Evolutionary conservation across 1,140 invertebrate genomes (phyloP), one percentile per base, ranked within the genome.

Genomic region (Parapsyche elsis): DNA sequence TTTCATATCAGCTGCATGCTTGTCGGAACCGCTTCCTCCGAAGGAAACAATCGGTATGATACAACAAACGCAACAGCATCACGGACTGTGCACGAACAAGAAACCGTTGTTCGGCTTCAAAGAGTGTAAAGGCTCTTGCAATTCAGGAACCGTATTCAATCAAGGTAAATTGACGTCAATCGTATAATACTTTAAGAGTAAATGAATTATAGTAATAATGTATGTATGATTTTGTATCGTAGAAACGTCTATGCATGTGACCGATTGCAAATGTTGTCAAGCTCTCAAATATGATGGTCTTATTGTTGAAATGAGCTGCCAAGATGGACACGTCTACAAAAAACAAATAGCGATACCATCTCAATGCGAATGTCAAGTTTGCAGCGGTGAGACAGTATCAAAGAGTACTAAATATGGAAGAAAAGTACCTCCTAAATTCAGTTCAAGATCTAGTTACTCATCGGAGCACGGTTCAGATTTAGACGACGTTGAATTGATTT

Each of bases 91-190:
- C 84, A 87, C 87, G 53, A 95, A 94, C 85, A 83, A 86, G 0
- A 83, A 90, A 38, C 87, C 90, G 0, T 86, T 94, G 9, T 73
- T 84, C 12, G 90, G 90, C 16, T 90, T 94, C 79, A 91, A 89
- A 5, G 91, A 94, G 84, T 95, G 94, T 81, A 85, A 88, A 38
- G 94, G 94, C 5, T 85, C 86, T 19, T 95, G 94, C 84, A 86
- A 90, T 79, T 94, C 93, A 0, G 90, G 90, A 16, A 92, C 92
- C 0, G 85, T 89, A n/a, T 94, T 91, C 76, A 92, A 92, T 83
- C 86, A 86, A 82, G 86, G 92, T 93, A 86, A 90, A n/a, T n/a
- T n/a, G n/a, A n/a, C n/a, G n/a, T n/a, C n/a, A n/a, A n/a, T n/a
- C n/a, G n/a, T n/a, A n/a, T n/a, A n/a, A n/a, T n/a, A n/a, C n/a